Evolutionary conservation across 2,797 vertebrate genomes (phyloP).

Genomic region (Catamblyrhynchus diadema): DNA sequence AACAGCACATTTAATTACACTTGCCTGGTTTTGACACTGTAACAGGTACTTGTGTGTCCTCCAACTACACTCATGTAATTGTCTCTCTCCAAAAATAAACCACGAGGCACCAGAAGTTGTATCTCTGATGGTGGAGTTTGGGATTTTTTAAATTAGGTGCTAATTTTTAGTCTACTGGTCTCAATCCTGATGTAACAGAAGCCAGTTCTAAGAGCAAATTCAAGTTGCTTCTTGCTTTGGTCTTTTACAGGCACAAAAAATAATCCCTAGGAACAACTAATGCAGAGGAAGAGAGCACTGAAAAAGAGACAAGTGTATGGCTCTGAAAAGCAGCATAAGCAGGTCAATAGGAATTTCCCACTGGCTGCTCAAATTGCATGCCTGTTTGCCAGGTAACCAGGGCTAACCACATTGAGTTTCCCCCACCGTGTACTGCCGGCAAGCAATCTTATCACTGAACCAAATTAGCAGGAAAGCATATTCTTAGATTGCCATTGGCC

Average conservation of each 20-base stretch:
- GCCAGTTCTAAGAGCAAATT: background rate
- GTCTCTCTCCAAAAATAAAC: background rate
- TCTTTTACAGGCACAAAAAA: background rate
- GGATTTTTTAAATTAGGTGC: background rate
- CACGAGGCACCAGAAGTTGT: background rate
- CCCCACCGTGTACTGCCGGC: background rate
- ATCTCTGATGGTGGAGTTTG: background rate
- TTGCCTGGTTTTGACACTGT: background rate
- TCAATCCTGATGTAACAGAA: background rate
- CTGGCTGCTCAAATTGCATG: background rate
- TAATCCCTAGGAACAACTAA: background rate
- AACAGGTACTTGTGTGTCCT: background rate
- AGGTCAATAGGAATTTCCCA: constrained; percentile 1
- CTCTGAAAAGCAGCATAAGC: background rate
- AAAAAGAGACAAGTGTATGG: background rate
- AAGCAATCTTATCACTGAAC: background rate
- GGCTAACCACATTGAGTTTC: background rate
- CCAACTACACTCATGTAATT: background rate
- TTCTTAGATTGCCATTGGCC: background rate
- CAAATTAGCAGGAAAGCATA: background rate
- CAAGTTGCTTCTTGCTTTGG: background rate
- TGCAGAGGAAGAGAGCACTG: background rate
- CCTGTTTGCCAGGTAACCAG: background rate
- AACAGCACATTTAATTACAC: background rate
- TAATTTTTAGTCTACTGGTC: background rate